A percentile compares a stretch with the other conserved stretches of the same genome.
These are phyloP conservation scores for Drosophila kikkawai DNA, from an alignment of 1,140 invertebrate species.

Conservation along the genomic window DNA sequence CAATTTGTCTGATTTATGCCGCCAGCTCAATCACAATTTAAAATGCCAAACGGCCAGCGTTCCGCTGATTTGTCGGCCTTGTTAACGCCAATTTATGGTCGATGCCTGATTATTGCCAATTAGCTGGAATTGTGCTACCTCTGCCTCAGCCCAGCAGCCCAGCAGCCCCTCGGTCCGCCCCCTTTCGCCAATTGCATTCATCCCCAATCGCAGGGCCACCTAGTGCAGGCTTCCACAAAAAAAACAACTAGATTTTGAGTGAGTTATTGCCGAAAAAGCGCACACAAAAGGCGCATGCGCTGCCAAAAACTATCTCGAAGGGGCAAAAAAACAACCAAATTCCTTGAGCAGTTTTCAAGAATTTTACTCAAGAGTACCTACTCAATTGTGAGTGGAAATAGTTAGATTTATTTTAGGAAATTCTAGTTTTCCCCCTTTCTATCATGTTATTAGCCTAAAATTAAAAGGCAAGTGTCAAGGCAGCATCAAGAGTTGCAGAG, in stretches of 20 bases:
- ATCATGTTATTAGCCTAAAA: not conserved
- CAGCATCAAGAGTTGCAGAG: not conserved
- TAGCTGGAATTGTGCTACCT: conserved; percentile 67
- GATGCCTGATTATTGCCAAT: conserved; percentile 73
- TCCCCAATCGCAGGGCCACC: conserved; percentile 37
- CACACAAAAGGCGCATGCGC: conserved; percentile 22
- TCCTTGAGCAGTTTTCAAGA: not conserved
- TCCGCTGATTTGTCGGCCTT: conserved; percentile 72
- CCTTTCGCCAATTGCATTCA: conserved; percentile 41
- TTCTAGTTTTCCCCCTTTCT: not conserved
- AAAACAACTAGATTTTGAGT: conserved; percentile 49
- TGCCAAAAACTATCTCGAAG: conserved; percentile 35
- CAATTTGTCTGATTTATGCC: conserved; percentile 77
- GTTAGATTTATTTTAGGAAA: not conserved
- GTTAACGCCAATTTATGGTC: conserved; percentile 74
- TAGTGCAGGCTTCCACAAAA: conserved; percentile 29
- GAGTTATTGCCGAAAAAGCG: conserved; percentile 33
- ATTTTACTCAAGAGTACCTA: conserved; percentile 20
- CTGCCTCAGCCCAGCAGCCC: not conserved
- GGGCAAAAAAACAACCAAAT: not conserved
- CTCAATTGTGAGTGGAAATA: conserved; percentile 14
- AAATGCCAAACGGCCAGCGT: conserved; percentile 50
- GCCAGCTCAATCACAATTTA: conserved; percentile 77
- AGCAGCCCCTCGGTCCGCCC: conserved; percentile 3
- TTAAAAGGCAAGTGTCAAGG: not conserved